Evolutionary conservation across 1,140 invertebrate genomes (phyloP).

Genomic region (Leptopilina boulardi): DNA sequence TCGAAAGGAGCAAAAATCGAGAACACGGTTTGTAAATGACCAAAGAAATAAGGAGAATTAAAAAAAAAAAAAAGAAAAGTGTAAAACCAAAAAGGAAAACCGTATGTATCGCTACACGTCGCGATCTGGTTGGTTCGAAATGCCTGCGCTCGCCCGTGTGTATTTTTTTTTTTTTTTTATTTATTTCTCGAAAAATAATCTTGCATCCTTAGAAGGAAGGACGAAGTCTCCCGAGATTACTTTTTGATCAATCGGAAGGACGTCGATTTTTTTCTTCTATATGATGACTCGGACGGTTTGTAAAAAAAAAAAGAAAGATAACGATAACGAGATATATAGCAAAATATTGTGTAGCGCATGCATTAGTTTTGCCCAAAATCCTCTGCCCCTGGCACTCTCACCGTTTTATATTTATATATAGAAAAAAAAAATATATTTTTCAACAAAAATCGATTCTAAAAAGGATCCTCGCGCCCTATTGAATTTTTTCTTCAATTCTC

Average conservation of each 20-base stretch:
- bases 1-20: constrained; percentile 16
- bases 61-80: not conserved
- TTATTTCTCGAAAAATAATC: not conserved
- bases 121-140: constrained; percentile 60
- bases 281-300: constrained; percentile 51
- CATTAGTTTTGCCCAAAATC: constrained; percentile 56
- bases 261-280: constrained; percentile 39
- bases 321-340: constrained; percentile 41
- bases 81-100: not conserved
- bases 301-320: constrained; percentile 48
- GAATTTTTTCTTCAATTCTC: not conserved
- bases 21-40: constrained; percentile 29
- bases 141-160: constrained; percentile 39
- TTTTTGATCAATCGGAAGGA: constrained; percentile 17
- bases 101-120: constrained; percentile 52
- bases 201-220: not conserved
- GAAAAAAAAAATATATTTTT: constrained; percentile 24
- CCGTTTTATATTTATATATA: constrained; percentile 27
- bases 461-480: not conserved
- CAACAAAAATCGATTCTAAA: constrained; percentile 12
- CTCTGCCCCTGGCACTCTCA: constrained; percentile 50
- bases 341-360: constrained; percentile 64
- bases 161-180: not conserved
- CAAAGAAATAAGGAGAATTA: not conserved
- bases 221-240: not conserved